Conservation (phyloP, 2,113 vertebrate genomes). For the Xiphias gladius region DNA sequence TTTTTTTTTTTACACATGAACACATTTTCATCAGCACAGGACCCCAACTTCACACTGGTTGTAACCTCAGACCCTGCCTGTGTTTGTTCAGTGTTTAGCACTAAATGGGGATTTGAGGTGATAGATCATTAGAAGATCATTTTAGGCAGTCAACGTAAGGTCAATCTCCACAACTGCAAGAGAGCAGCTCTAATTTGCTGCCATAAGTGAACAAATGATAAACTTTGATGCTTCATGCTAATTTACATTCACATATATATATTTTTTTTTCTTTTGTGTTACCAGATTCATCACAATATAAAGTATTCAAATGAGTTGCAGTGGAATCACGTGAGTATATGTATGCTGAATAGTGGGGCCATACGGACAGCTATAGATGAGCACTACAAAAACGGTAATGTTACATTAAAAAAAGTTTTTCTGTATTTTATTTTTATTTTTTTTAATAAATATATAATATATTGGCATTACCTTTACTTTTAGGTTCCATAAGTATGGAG, state of each 20-base stretch:
- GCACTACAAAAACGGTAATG: constrained; percentile 82
- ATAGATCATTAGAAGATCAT: neutral
- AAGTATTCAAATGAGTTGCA: constrained; percentile 77
- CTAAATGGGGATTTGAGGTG: neutral
- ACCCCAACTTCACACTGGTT: no score
- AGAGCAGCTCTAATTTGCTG: neutral
- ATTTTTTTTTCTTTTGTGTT: constrained; percentile 8
- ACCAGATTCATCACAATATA: constrained; percentile 90
- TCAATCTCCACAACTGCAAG: neutral
- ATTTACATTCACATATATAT: no score
- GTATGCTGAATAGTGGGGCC: constrained; percentile 90
- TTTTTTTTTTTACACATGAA: neutral
- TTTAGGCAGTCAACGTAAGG: neutral
- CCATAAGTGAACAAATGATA: neutral
- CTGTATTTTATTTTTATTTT: neutral
- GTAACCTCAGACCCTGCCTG: neutral
- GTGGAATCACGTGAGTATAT: constrained; percentile 93
- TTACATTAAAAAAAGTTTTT: constrained; percentile 44
- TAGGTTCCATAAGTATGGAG: constrained; percentile 91
- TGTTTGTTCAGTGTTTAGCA: neutral
- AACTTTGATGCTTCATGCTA: no score
- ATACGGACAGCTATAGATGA: constrained; percentile 90
- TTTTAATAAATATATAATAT: neutral
- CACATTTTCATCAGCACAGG: neutral
- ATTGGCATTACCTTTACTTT: neutral